Percentiles rank a stretch among this genome's conserved stretches.
phyloP scores from a whole-genome alignment of 2,888 invertebrate species.

The Blastobasis lacticolella region DNA sequence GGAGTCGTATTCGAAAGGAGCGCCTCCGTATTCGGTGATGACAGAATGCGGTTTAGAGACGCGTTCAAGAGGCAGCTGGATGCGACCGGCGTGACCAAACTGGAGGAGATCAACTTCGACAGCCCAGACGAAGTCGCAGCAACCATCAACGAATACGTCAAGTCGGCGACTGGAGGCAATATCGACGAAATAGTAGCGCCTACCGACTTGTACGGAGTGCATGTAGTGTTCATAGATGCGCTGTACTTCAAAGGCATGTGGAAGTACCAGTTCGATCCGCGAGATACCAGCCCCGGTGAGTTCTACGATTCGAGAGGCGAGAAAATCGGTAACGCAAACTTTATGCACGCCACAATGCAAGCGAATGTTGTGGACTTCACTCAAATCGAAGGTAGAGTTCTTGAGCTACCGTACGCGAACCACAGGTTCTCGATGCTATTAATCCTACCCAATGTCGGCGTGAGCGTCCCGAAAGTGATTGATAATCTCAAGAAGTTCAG shows the following conservation, averaged over 20 bases:
- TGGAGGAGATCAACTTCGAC: conserved; percentile 32
- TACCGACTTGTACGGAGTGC: conserved; percentile 33
- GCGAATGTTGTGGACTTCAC: conserved; percentile 29
- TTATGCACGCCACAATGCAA: conserved; percentile 34
- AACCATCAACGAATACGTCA: conserved; percentile 44
- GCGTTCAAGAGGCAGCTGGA: conserved; percentile 26
- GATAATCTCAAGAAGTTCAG: conserved; percentile 58
- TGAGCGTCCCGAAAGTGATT: conserved; percentile 54
- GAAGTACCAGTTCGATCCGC: conserved; percentile 33
- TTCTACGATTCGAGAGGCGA: conserved; percentile 41
- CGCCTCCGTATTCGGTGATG: conserved; percentile 41
- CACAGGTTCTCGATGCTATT: conserved; percentile 76
- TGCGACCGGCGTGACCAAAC: conserved; percentile 28
- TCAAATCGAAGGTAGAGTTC: conserved; percentile 32
- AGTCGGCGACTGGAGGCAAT: conserved; percentile 36
- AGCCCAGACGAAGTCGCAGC: conserved; percentile 29
- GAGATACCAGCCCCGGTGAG: conserved; percentile 33
- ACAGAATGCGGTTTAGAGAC: conserved; percentile 24
- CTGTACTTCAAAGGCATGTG: conserved; percentile 55
- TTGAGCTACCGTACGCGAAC: conserved; percentile 52
- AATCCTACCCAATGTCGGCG: conserved; percentile 69
- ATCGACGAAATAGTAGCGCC: conserved; percentile 47
- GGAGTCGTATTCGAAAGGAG: conserved; percentile 38
- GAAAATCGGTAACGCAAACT: conserved; percentile 44
- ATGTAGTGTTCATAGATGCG: conserved; percentile 44